Percentiles rank a stretch among this genome's conserved stretches.
phyloP scores from a whole-genome alignment of 2,888 invertebrate genomes.

The Noctua fimbriata region DNA sequence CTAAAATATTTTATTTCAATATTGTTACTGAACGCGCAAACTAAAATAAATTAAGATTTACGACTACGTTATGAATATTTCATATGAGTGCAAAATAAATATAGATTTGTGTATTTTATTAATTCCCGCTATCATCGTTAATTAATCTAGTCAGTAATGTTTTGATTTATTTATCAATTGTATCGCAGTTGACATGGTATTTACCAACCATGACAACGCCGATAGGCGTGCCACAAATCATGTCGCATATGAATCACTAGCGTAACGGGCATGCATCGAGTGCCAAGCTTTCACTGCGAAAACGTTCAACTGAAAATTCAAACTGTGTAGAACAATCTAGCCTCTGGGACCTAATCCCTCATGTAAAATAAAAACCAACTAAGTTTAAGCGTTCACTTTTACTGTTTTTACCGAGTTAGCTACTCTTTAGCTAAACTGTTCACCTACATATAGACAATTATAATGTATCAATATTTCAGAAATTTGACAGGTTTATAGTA shows the following conservation, averaged over 20 bases:
- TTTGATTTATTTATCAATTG: constrained; percentile 59
- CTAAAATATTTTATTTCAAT: constrained; percentile 24
- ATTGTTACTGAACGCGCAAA: constrained; percentile 23
- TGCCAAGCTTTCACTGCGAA: constrained; percentile 59
- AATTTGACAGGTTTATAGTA: background rate
- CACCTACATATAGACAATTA: background rate
- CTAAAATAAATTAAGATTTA: constrained; percentile 36
- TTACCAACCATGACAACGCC: constrained; percentile 53
- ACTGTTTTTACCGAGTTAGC: background rate
- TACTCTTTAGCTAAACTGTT: background rate
- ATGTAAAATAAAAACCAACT: constrained; percentile 34
- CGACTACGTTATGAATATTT: constrained; percentile 15
- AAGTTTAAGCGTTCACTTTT: constrained; percentile 31
- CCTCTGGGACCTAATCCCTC: constrained; percentile 22
- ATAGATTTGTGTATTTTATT: constrained; percentile 28
- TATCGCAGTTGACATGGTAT: constrained; percentile 54
- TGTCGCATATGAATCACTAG: constrained; percentile 57
- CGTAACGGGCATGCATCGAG: constrained; percentile 44
- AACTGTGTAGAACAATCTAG: constrained; percentile 43
- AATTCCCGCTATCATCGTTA: constrained; percentile 30
- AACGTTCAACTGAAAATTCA: constrained; percentile 58
- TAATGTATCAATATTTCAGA: too few species aligned
- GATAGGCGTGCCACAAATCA: constrained; percentile 60
- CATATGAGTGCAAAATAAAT: constrained; percentile 21
- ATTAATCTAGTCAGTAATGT: constrained; percentile 42